phyloP scores from a whole-genome alignment of 1,140 invertebrate genomes.

The Bombus fervidus region DNA sequence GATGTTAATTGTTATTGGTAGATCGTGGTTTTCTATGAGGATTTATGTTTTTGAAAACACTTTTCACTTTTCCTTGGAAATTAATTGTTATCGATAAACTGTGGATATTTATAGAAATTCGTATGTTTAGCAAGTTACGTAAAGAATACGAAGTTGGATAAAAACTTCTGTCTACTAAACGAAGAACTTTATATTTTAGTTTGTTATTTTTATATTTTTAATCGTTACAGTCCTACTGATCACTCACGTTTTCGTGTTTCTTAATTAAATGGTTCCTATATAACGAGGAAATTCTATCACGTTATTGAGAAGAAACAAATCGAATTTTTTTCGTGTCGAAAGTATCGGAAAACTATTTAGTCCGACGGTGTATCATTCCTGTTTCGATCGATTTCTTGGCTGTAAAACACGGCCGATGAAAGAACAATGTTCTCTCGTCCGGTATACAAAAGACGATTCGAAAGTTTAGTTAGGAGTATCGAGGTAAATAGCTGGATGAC shows the following conservation, averaged over 20 bases:
- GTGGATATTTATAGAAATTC: too few relatives aligned
- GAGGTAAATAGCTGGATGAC: not conserved
- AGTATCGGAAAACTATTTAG: conserved; percentile 1
- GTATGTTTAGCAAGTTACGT: too few relatives aligned
- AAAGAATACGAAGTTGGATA: too few relatives aligned
- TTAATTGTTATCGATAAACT: too few relatives aligned
- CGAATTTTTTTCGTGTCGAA: not conserved
- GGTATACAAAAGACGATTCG: not conserved
- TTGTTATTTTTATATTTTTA: too few relatives aligned
- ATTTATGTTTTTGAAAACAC: not conserved
- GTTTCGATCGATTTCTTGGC: not conserved
- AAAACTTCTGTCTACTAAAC: too few relatives aligned
- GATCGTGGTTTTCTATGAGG: not conserved
- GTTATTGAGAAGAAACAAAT: not conserved
- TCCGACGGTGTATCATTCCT: not conserved
- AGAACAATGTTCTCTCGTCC: not conserved
- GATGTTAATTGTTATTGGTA: not conserved
- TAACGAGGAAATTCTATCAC: not conserved
- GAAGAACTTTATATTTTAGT: too few relatives aligned
- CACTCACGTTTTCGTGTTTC: not conserved
- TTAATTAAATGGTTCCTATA: too few relatives aligned
- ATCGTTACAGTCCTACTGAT: too few relatives aligned
- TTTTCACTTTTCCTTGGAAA: too few relatives aligned
- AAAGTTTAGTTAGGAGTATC: not conserved
- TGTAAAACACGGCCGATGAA: not conserved